Conservation (phyloP, 1,140 invertebrate species). For the Heliconius melpomene region DNA sequence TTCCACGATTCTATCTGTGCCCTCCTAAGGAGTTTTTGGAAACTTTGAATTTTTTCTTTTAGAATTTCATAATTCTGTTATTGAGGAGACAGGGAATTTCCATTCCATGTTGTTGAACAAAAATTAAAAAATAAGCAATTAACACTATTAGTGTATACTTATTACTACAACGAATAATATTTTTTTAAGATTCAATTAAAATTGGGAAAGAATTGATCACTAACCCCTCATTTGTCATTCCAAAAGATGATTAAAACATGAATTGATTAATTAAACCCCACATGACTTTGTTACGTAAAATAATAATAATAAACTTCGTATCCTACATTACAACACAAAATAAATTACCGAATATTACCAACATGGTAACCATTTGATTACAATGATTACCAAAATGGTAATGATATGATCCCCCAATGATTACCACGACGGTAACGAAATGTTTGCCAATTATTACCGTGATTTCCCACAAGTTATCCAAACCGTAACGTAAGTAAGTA, state of each 20-base stretch:
- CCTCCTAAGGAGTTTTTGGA: no score
- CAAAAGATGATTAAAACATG: not conserved
- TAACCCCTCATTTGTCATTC: not conserved
- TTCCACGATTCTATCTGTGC: no score
- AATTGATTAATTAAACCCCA: not conserved
- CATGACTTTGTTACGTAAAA: not conserved
- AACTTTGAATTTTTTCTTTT: no score
- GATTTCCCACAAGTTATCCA: not conserved
- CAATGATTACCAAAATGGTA: not conserved
- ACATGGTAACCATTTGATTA: not conserved
- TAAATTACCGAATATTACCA: not conserved
- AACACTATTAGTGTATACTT: no score
- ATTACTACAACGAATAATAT: no score
- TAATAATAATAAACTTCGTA: not conserved
- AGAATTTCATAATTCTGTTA: no score
- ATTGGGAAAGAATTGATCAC: not conserved
- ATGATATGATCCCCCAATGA: not conserved
- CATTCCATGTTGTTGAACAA: not conserved
- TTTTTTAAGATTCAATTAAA: no score
- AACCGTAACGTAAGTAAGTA: constrained; percentile 1
- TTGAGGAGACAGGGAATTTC: not conserved
- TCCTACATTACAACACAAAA: not conserved
- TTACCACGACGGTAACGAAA: not conserved
- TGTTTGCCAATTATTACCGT: not conserved
- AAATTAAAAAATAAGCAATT: no score